phyloP scores from a whole-genome alignment of 2,888 invertebrate genomes.

The Allygus modestus region DNA sequence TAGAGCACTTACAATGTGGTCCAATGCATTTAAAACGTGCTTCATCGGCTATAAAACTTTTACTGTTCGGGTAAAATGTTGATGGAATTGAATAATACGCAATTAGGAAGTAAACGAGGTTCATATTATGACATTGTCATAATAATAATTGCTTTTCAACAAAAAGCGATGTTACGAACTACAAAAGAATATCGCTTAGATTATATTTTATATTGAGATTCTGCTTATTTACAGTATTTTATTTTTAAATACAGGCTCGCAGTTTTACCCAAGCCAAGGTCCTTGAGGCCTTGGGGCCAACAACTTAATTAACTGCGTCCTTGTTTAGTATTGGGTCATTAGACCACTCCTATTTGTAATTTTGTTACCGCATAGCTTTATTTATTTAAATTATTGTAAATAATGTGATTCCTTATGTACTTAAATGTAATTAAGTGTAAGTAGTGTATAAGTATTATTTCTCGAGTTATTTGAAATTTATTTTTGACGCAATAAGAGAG shows the following conservation, averaged over 20 bases:
- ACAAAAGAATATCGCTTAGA: too few relatives aligned
- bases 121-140: not conserved
- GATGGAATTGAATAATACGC: not conserved
- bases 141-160: too few relatives aligned
- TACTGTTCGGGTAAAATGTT: not conserved
- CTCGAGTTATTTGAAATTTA: not conserved
- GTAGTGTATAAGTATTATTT: conserved; percentile 49
- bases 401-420: conserved; percentile 7
- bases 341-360: conserved; percentile 49
- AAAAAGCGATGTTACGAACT: too few relatives aligned
- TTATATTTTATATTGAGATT: too few relatives aligned
- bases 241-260: too few relatives aligned
- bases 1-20: not conserved
- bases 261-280: too few relatives aligned
- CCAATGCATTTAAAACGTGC: not conserved
- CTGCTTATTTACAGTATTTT: too few relatives aligned
- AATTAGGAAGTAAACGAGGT: not conserved
- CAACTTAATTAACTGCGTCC: conserved; percentile 2
- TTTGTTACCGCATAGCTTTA: conserved; percentile 57
- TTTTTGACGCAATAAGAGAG: not conserved
- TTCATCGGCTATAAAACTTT: not conserved
- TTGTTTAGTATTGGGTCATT: conserved; percentile 37
- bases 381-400: conserved; percentile 51
- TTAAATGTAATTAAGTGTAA: conserved; percentile 50
- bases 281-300: too few relatives aligned